Evolutionary conservation across 2,888 invertebrate genomes (phyloP), one percentile per base, ranked within the genome.

Genomic region (Andrena dorsata): DNA sequence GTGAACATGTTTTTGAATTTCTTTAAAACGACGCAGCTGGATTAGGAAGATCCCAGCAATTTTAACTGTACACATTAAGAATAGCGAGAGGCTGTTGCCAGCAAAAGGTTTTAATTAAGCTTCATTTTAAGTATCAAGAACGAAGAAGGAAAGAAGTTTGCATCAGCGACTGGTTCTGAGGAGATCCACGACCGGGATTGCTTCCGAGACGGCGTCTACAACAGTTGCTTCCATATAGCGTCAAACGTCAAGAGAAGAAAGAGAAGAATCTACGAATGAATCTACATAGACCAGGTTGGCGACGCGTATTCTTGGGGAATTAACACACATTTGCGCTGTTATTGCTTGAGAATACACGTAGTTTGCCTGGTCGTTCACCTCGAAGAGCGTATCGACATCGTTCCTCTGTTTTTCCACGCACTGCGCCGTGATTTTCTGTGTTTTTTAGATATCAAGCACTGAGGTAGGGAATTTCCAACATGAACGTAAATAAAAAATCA

Each of bases 291-390:
- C 90, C 92, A 92, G 97, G 96, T 96, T 97, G 98, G 97, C 97
- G 97, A 98, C 98, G 98, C 96, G 98, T 98, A 98, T 98, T 98
- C 98, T 98, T 98, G 97, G 98, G 98, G 97, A 97, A 98, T 97
- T 98, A 98, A 98, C 98, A 98, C 98, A 97, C 96, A 96, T 96
- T 96, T 95, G 96, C 96, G 97, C 96, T 98, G 98, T 98, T 98
- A 98, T 98, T 98, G 98, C 98, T 98, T 98, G 98, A 98, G 98
- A 98, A 98, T 98, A 98, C 98, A 98, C 98, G 98, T 98, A 98
- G 98, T 97, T 97, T 93, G 91, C 90, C 92, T 92, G 92, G 96
- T 97, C 96, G 96, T 96, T 97, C 96, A 95, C 94, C 79, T 79
- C 91, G 20, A 49, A n/a, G 49, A 41, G 28, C 60, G 65, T 20